Evolutionary conservation across 2,113 vertebrate species (phyloP), one percentile per base, ranked within the genome.

Genomic region (Actinemys pallida): DNA sequence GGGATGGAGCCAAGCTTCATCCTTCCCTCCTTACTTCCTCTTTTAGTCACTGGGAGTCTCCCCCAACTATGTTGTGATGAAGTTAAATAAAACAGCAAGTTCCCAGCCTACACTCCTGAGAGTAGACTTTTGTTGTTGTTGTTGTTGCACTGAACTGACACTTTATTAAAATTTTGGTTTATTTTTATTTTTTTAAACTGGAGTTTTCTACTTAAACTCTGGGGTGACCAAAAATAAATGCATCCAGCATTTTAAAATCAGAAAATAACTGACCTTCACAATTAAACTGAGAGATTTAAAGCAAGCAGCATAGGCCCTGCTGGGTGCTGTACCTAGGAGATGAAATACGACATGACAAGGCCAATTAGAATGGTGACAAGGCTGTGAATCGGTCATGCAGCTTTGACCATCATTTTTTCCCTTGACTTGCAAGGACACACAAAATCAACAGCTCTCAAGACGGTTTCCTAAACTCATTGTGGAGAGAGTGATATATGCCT

Each of bases 351-450:
- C 5, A 62, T 47, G 45, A 50, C 78, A 87, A 69, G 29, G 78
- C 5, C 5, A 39, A 22, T 72, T 88, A 81, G 49, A 4, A 78
- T 72, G 5, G 13, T 14, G 45, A 75, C 65, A 85, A 87, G 42
- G 8, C 12, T 24, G 8, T 9, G 24, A 80, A 59, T 13, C 57
- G 0, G 1, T 53, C 7, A 4, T 3, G 10, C 9, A 4, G 27
- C 84, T 90, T 75, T 42, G 45, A 29, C 27, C 29, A 25, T 45
- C 11, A 27, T 27, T 2, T 2, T 85, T 72, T 12, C 24, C 47
- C 12, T 69, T 90, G 80, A 39, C 83, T 89, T 9, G 13, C 59
- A 83, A 88, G 3, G 25, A 25, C 72, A 75, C 35, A 25, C 16
- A 65, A 39, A 79, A 25, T 85, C 92, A 42, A 57, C 3, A 22